Evolutionary conservation across 2,113 vertebrate genomes (phyloP), one percentile per base, ranked within the genome.

Genomic region (Hymenochirus boettgeri): DNA sequence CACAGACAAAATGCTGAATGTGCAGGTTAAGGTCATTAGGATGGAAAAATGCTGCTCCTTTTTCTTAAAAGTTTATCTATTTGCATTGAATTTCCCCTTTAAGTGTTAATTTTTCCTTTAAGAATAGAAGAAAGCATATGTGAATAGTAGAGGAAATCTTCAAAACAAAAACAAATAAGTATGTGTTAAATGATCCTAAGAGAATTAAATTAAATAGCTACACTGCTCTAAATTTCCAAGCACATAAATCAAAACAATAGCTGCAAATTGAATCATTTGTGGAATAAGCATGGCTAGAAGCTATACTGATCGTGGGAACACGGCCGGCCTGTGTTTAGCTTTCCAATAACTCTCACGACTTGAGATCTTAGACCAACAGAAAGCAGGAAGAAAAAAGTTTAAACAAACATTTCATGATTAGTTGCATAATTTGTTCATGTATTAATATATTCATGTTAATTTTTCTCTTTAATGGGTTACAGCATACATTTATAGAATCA

Each of bases 291-390:
- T 64, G 12, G 11, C 62, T 19, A 27, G 61, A 18, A 63, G 61
- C 50, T 27, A 55, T 54, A 19, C 52, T 45, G 51, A 39, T 46
- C 62, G 52, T 64, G 62, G 62, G 62, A 64, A 64, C 9, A 10
- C 26, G 23, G 25, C 17, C 27, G 26, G 51, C 8, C 25, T 55
- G 13, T 63, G 61, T 53, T 63, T 46, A 45, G 18, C 27, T 46
- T 54, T 55, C 21, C 35, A 64, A 15, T 27, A 55, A 63, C 37
- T 64, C 62, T 54, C 61, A 63, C 9, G 61, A 31, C 11, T 64
- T 63, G 9, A 62, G 35, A 55, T 55, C 52, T 55, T 19, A 55
- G 23, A 25, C 35, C 24, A n/a, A 46, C 62, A 42, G 13, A 55
- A 52, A 25, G 35, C 62, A 64, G 35, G 35, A 27, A 55, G 18